Conservation (phyloP, 2,888 invertebrate species). For the Luperina nickerlii region DNA sequence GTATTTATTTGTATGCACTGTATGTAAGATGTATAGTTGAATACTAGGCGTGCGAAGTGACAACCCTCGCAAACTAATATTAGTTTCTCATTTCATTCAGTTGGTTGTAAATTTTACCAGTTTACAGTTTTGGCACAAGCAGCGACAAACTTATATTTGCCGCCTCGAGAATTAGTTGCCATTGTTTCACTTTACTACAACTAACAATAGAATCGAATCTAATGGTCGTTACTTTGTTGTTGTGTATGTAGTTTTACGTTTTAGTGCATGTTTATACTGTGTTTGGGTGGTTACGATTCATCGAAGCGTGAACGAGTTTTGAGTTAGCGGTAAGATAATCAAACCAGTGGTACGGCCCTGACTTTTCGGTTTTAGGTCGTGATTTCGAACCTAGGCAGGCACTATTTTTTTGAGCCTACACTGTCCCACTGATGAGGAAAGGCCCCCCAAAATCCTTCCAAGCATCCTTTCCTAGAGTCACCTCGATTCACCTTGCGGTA, state of each 20-base stretch:
- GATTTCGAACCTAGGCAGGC: not conserved
- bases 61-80: slow-evolving; percentile 80
- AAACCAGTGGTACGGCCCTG: not conserved
- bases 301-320: slow-evolving; percentile 32
- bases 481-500: no score
- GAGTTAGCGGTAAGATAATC: slow-evolving; percentile 1
- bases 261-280: slow-evolving; percentile 61
- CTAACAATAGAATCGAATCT: slow-evolving; percentile 61
- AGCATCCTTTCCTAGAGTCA: not conserved
- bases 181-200: slow-evolving; percentile 70
- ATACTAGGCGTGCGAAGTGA: slow-evolving; percentile 64
- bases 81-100: slow-evolving; percentile 80
- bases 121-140: slow-evolving; percentile 82
- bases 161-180: slow-evolving; percentile 71
- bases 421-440: not conserved
- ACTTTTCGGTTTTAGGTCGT: not conserved
- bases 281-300: slow-evolving; percentile 51
- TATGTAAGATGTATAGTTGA: no score
- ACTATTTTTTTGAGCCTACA: not conserved
- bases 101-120: slow-evolving; percentile 79
- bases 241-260: slow-evolving; percentile 49
- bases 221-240: slow-evolving; percentile 62
- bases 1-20: no score
- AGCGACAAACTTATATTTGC: slow-evolving; percentile 79
- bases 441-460: not conserved